These are phyloP conservation scores for Ochotona princeps DNA, from an alignment of 2,113 vertebrate species.

Conservation along the genomic window DNA sequence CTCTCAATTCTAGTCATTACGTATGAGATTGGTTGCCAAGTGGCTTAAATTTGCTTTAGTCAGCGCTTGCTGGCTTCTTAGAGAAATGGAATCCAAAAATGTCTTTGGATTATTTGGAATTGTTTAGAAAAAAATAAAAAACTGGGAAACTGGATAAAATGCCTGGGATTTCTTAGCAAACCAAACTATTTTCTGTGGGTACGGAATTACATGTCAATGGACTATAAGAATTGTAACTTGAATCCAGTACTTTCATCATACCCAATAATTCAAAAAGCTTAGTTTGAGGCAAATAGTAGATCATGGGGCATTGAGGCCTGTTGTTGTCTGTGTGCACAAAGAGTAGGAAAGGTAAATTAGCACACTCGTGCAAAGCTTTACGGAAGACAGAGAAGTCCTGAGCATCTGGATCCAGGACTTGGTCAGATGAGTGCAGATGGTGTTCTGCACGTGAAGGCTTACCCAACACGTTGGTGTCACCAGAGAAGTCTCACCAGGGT, in stretches of 20 bases:
- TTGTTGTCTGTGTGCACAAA: neutral
- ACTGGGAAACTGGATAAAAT: neutral
- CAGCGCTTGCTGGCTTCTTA: neutral
- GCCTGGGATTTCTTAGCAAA: neutral
- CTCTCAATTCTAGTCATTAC: neutral
- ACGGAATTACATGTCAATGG: neutral
- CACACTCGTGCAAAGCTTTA: neutral
- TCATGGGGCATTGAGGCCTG: neutral
- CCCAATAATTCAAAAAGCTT: neutral
- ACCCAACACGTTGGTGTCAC: neutral
- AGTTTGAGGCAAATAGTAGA: neutral
- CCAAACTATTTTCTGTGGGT: neutral
- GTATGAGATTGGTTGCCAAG: neutral
- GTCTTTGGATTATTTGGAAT: neutral
- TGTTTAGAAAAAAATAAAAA: neutral
- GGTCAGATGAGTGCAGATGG: neutral
- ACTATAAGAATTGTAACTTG: neutral
- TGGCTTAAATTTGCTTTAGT: slow-evolving; percentile 38
- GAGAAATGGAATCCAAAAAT: neutral
- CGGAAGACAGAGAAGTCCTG: neutral
- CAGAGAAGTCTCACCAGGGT: neutral
- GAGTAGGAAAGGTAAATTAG: neutral
- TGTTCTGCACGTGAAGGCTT: neutral
- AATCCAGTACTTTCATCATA: neutral
- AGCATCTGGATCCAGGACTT: neutral